Conservation (phyloP, 1,140 invertebrate genomes). For the Lamellibrachia luymesi region DNA sequence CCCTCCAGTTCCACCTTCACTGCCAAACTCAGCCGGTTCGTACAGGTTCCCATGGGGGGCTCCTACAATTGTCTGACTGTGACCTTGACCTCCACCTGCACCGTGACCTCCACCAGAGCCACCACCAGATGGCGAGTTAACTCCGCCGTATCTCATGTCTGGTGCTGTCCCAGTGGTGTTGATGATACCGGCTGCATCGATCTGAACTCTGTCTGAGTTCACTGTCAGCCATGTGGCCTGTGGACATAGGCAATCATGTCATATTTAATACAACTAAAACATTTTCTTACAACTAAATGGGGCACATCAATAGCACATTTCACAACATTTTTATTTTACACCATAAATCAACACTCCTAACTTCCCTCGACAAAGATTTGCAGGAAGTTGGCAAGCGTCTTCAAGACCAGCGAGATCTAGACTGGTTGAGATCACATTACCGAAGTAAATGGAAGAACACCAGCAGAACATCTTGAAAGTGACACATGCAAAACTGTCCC, state of each 20-base stretch:
- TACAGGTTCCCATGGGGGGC: slow-evolving; percentile 38
- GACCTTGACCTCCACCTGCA: slow-evolving; percentile 40
- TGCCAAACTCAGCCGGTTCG: slow-evolving; percentile 38
- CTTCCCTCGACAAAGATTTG: too few relatives aligned
- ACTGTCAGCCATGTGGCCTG: slow-evolving; percentile 42
- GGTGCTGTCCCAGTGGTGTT: slow-evolving; percentile 33
- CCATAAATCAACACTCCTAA: too few relatives aligned
- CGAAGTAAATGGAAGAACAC: too few relatives aligned
- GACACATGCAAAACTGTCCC: too few relatives aligned
- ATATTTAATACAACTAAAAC: not conserved
- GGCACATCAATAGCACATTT: not conserved
- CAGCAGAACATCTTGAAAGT: too few relatives aligned
- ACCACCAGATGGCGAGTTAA: slow-evolving; percentile 37
- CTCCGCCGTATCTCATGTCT: slow-evolving; percentile 32
- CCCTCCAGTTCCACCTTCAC: slow-evolving; percentile 38
- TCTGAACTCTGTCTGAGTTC: slow-evolving; percentile 32
- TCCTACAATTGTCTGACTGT: slow-evolving; percentile 33
- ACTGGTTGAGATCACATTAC: too few relatives aligned
- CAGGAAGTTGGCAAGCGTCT: too few relatives aligned
- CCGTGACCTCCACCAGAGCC: slow-evolving; percentile 43
- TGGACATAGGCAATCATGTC: not conserved
- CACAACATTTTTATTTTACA: not conserved
- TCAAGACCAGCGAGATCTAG: too few relatives aligned
- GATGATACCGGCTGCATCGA: slow-evolving; percentile 40
- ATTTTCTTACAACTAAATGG: not conserved